Conservation (phyloP, 2,888 invertebrate genomes). For the Spatulosminthurus flaviceps region DNA sequence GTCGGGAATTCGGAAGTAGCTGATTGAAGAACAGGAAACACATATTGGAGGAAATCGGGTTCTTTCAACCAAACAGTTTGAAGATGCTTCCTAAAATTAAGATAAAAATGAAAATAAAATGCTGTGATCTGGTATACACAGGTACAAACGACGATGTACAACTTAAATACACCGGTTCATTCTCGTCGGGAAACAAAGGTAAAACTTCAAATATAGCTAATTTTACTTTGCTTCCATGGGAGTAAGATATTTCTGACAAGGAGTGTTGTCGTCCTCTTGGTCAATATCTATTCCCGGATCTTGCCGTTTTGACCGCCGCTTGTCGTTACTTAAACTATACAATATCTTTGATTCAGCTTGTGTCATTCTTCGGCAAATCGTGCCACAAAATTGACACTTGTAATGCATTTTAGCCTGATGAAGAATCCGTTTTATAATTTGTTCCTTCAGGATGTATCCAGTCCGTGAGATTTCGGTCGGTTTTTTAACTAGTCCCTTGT, state of each 20-base stretch:
- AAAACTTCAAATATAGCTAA: neutral
- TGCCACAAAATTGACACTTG: constrained; percentile 59
- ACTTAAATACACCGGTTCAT: too few species aligned
- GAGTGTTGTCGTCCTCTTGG: constrained; percentile 10
- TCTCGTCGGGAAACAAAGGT: neutral
- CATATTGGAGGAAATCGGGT: constrained; percentile 73
- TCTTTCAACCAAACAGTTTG: constrained; percentile 78
- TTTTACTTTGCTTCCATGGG: constrained; percentile 60
- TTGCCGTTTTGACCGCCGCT: neutral
- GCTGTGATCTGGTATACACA: too few species aligned
- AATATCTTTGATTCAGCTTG: constrained; percentile 61
- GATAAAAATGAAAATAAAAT: too few species aligned
- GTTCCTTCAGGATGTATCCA: constrained; percentile 40
- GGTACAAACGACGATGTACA: too few species aligned
- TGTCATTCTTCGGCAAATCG: constrained; percentile 54
- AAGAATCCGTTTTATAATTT: constrained; percentile 55
- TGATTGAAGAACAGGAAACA: constrained; percentile 76
- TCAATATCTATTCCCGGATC: neutral
- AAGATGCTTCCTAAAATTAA: constrained; percentile 71
- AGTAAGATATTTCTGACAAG: constrained; percentile 58
- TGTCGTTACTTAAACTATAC: constrained; percentile 45
- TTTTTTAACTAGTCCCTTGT: neutral
- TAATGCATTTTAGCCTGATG: constrained; percentile 54
- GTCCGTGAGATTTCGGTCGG: neutral
- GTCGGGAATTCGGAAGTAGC: constrained; percentile 72